A percentile compares a stretch with the other conserved stretches of the same genome.
Evolutionary conservation across 2,888 invertebrate species (phyloP).

Genomic region (Conistra vaccinii): DNA sequence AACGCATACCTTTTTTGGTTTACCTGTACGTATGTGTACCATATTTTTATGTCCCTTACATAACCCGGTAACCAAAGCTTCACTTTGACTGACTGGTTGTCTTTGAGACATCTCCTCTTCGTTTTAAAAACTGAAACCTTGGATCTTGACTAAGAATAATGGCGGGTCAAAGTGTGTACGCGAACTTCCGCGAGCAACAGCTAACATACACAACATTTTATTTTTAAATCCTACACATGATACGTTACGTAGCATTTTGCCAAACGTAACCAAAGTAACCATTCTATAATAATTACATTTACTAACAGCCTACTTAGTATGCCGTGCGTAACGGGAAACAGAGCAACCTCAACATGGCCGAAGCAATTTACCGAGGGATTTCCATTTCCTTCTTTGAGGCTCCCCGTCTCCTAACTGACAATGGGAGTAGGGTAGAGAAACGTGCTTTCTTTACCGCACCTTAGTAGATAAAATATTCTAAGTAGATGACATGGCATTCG

Average conservation of each 20-base stretch:
- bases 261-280: neutral
- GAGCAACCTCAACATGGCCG: slow-evolving; percentile 20
- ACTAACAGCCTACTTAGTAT: slow-evolving; percentile 45
- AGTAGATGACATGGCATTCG: slow-evolving; percentile 13
- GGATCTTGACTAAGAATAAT: no score
- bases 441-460: slow-evolving; percentile 31
- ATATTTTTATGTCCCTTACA: neutral
- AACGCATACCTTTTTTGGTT: neutral
- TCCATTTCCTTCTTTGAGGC: slow-evolving; percentile 35
- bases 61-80: neutral
- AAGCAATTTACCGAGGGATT: slow-evolving; percentile 36
- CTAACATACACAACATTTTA: neutral
- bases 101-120: neutral
- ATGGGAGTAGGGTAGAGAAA: slow-evolving; percentile 32
- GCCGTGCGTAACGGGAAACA: neutral
- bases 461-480: slow-evolving; percentile 19
- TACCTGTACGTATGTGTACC: neutral
- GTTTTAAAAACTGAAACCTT: no score
- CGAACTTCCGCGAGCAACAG: neutral
- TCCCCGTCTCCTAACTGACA: slow-evolving; percentile 31
- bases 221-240: no score
- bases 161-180: neutral
- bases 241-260: neutral
- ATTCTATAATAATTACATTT: slow-evolving; percentile 11
- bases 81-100: no score